These are phyloP conservation scores for Mamestra configurata DNA, from an alignment of 1,140 invertebrate genomes.

Conservation along the genomic window DNA sequence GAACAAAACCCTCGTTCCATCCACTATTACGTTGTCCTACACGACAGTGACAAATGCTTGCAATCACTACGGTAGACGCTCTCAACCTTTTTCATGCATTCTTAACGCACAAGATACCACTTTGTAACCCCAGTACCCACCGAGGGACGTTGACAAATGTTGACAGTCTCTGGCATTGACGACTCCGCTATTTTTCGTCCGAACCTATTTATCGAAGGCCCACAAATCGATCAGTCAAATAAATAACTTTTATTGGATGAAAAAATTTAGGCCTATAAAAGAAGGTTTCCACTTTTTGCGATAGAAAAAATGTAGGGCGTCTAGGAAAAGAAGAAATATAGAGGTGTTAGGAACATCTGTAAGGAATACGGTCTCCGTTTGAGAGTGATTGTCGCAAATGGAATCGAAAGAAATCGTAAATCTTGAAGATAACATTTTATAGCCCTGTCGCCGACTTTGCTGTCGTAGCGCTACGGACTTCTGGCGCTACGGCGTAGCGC, in stretches of 20 bases:
- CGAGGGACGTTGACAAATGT: conserved; percentile 47
- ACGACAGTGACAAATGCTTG: conserved; percentile 20
- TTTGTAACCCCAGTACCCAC: not conserved
- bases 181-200: conserved; percentile 24
- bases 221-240: not conserved
- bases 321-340: conserved; percentile 7
- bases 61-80: not conserved
- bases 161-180: conserved; percentile 33
- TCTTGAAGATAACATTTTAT: conserved; percentile 36
- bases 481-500: conserved; percentile 31
- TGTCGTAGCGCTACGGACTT: not conserved
- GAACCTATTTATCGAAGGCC: conserved; percentile 9
- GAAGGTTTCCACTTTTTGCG: not conserved
- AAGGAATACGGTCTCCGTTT: not conserved
- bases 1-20: not conserved
- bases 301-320: not conserved
- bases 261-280: conserved; percentile 7
- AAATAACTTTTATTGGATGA: conserved; percentile 26
- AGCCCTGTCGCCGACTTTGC: not conserved
- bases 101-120: conserved; percentile 15
- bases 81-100: conserved; percentile 13
- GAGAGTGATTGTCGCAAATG: conserved; percentile 18
- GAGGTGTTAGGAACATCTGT: conserved; percentile 6
- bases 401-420: conserved; percentile 18
- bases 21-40: not conserved